Percentiles rank a stretch among this genome's conserved stretches.
Evolutionary conservation across 2,888 invertebrate species (phyloP).

Genomic region (Dynastes hyllus): DNA sequence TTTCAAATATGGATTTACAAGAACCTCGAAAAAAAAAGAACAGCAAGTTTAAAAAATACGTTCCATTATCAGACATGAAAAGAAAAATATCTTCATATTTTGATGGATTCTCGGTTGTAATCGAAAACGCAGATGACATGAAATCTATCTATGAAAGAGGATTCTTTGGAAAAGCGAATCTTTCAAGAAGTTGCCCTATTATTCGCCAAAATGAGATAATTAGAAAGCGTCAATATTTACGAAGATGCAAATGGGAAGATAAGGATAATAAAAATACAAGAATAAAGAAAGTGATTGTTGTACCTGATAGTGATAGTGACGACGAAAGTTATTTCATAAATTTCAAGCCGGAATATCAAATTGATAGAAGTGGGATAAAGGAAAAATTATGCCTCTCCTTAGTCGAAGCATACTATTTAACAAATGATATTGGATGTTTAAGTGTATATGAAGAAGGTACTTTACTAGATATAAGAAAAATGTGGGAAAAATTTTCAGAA

Average conservation of each 20-base stretch:
- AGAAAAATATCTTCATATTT: conserved; percentile 68
- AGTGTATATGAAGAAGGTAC: conserved; percentile 75
- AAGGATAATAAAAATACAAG: conserved; percentile 62
- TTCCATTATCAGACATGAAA: not conserved
- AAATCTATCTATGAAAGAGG: conserved; percentile 80
- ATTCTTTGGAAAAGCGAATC: conserved; percentile 82
- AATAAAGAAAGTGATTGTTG: conserved; percentile 73
- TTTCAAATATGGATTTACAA: conserved; percentile 72
- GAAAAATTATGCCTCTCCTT: conserved; percentile 81
- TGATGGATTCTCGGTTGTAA: conserved; percentile 80
- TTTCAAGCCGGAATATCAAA: conserved; percentile 76
- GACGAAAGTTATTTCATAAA: conserved; percentile 77
- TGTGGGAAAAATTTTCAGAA: conserved; percentile 76
- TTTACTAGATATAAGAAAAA: conserved; percentile 72
- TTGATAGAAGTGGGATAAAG: conserved; percentile 75
- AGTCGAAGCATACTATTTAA: conserved; percentile 86
- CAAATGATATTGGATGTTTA: conserved; percentile 79
- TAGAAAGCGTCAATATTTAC: conserved; percentile 76
- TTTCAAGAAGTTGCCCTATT: conserved; percentile 66
- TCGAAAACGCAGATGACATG: conserved; percentile 76
- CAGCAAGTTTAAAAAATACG: conserved; percentile 24
- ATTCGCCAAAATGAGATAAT: conserved; percentile 72
- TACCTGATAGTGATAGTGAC: conserved; percentile 80
- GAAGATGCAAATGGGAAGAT: conserved; percentile 71
- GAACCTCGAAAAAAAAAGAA: conserved; percentile 72